Evolutionary conservation across 2,113 vertebrate genomes (phyloP).

Genomic region (Acrocephalus arundinaceus): DNA sequence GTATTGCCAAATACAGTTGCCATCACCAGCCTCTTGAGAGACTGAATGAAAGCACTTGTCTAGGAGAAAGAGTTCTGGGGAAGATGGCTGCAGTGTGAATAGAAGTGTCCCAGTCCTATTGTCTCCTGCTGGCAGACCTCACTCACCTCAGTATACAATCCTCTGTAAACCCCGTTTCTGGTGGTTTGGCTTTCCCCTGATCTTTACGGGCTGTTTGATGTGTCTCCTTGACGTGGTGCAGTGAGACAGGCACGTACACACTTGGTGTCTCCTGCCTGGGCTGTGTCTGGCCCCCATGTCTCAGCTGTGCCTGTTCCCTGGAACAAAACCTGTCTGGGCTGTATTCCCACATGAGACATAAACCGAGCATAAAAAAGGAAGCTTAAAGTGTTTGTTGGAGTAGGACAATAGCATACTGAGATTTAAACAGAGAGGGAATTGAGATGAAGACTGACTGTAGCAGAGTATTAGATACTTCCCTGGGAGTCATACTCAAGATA

Average conservation of each 20-base stretch:
- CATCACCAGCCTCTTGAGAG: background rate
- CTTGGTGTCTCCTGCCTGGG: background rate
- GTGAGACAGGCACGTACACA: background rate
- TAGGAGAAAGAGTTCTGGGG: background rate
- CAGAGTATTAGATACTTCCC: background rate
- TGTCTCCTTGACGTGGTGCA: background rate
- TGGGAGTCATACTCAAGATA: background rate
- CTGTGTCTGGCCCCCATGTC: background rate
- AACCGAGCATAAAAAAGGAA: background rate
- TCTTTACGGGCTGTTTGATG: background rate
- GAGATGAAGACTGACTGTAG: background rate
- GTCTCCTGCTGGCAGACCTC: background rate
- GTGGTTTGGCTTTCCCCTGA: background rate
- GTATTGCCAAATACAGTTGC: background rate
- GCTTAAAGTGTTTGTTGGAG: background rate
- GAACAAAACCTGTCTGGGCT: background rate
- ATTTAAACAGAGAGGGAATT: background rate
- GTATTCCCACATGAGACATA: background rate
- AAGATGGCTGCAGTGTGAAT: background rate
- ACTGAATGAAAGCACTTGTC: background rate
- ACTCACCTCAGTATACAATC: background rate
- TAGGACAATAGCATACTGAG: background rate
- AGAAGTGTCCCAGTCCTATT: background rate
- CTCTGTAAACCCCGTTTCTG: background rate
- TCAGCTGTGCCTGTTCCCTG: background rate